A percentile compares a stretch with the other conserved stretches of the same genome.
Conservation (phyloP, 2,888 invertebrate species). For the Chouioia cunea region DNA sequence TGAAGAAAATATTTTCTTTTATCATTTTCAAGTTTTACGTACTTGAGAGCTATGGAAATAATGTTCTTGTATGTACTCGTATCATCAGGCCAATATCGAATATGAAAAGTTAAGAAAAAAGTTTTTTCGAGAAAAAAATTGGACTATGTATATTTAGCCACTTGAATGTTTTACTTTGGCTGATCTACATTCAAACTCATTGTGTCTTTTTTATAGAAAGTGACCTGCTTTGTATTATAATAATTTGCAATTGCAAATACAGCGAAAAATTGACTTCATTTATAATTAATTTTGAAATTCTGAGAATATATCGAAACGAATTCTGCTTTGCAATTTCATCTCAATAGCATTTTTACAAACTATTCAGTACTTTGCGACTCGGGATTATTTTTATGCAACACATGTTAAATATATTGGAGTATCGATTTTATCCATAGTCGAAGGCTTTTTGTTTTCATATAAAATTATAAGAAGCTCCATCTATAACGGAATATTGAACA, state of each 20-base stretch:
- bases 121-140: constrained; percentile 18
- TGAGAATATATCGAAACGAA: too few species aligned
- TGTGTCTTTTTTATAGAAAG: constrained; percentile 20
- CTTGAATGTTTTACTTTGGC: constrained; percentile 17
- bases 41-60: background rate
- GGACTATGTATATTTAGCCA: background rate
- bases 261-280: constrained; percentile 9
- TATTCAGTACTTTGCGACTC: too few species aligned
- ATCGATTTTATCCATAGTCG: too few species aligned
- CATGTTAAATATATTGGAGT: too few species aligned
- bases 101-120: constrained; percentile 19
- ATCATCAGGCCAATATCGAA: constrained; percentile 4
- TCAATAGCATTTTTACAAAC: too few species aligned
- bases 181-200: constrained; percentile 31
- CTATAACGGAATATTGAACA: too few species aligned
- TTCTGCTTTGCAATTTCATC: too few species aligned
- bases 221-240: constrained; percentile 8
- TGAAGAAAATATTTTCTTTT: background rate
- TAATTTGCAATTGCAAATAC: background rate
- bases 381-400: too few species aligned
- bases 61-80: background rate
- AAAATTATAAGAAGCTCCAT: too few species aligned
- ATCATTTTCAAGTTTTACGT: too few species aligned
- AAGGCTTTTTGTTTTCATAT: too few species aligned
- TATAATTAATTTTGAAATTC: constrained; percentile 17